phyloP scores from a whole-genome alignment of 2,113 vertebrate species.

The Ictalurus punctatus region DNA sequence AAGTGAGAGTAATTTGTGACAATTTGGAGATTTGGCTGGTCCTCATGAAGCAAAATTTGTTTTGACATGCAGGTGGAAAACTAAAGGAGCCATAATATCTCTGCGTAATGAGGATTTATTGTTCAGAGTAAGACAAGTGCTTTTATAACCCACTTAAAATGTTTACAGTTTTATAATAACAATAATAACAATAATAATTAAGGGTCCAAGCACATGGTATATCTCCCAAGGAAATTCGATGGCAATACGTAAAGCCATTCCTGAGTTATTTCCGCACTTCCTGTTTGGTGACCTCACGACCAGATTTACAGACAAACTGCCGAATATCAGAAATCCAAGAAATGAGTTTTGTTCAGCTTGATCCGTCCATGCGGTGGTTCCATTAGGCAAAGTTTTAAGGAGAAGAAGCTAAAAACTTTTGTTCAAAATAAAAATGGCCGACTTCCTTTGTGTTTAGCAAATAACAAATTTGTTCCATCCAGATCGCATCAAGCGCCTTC shows the following conservation, averaged over 20 bases:
- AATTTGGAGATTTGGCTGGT: not conserved
- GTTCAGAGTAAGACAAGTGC: not conserved
- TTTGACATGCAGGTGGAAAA: not conserved
- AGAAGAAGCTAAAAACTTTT: too few relatives aligned
- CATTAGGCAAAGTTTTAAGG: not conserved
- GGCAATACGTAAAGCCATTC: too few relatives aligned
- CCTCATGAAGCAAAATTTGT: not conserved
- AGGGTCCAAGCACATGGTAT: not conserved
- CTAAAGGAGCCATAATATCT: not conserved
- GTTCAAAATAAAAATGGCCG: too few relatives aligned
- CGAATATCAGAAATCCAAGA: not conserved
- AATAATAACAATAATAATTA: not conserved
- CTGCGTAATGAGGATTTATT: not conserved
- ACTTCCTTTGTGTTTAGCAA: too few relatives aligned
- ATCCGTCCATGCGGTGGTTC: not conserved
- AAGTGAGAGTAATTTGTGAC: not conserved
- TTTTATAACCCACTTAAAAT: not conserved
- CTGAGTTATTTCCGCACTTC: not conserved
- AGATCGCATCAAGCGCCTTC: too few relatives aligned
- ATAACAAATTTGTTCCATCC: too few relatives aligned
- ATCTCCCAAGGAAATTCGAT: not conserved
- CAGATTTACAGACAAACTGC: not conserved
- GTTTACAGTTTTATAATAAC: not conserved
- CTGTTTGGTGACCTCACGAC: not conserved
- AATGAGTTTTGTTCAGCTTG: not conserved